Evolutionary conservation across 2,797 vertebrate genomes (phyloP).

Genomic region (Potorous gilbertii): DNA sequence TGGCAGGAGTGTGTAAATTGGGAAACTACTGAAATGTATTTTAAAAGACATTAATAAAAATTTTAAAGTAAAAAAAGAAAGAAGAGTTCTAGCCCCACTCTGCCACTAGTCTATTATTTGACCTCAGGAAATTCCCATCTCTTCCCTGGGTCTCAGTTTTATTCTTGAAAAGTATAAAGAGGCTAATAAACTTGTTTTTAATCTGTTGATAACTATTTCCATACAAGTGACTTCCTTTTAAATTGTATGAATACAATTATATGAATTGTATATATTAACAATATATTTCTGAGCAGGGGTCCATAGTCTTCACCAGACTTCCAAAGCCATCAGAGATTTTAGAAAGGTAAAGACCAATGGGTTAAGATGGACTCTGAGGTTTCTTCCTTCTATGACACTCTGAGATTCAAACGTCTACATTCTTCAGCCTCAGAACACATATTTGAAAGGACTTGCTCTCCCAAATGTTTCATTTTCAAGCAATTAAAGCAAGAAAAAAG

Average conservation of each 20-base stretch:
- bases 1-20: neutral
- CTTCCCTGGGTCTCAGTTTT: neutral
- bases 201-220: neutral
- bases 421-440: conserved; percentile 73
- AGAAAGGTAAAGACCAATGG: neutral
- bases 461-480: conserved; percentile 79
- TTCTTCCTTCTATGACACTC: neutral
- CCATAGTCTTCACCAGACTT: neutral
- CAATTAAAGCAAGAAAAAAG: conserved; percentile 64
- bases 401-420: conserved; percentile 59
- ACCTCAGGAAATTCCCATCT: neutral
- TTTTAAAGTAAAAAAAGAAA: neutral
- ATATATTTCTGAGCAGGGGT: neutral
- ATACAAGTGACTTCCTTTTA: neutral
- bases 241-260: neutral
- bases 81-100: neutral
- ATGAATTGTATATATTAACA: neutral
- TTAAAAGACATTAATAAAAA: neutral
- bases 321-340: neutral
- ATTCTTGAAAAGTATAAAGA: neutral
- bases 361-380: neutral
- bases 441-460: conserved; percentile 76
- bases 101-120: neutral
- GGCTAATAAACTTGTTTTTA: neutral
- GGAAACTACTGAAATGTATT: neutral